A percentile compares a stretch with the other conserved stretches of the same genome.
Conservation (phyloP, 2,888 invertebrate genomes). For the Augochlorella aurata region DNA sequence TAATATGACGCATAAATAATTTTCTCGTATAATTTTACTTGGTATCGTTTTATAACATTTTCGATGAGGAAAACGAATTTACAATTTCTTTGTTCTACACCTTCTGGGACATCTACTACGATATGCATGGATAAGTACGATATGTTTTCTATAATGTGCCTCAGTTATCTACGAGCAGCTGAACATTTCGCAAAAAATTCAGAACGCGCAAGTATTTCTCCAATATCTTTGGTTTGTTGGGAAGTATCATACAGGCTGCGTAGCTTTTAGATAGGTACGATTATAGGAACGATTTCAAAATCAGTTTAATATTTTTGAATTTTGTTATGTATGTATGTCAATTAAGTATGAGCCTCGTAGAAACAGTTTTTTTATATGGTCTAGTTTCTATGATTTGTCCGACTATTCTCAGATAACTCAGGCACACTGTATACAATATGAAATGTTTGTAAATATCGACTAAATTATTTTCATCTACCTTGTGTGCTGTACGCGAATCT, state of each 20-base stretch:
- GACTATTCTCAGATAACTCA: conserved; percentile 7
- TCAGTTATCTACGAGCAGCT: conserved; percentile 5
- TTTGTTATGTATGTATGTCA: neutral
- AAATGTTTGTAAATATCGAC: conserved; percentile 42
- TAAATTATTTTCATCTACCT: conserved; percentile 44
- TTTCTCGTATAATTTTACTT: conserved; percentile 45
- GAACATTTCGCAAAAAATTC: neutral
- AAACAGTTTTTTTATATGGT: neutral
- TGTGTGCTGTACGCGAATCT: conserved; percentile 18
- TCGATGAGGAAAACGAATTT: conserved; percentile 51
- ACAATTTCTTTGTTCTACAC: conserved; percentile 44
- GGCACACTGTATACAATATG: conserved; percentile 41
- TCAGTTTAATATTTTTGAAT: neutral
- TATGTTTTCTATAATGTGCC: conserved; percentile 47
- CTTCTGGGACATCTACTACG: conserved; percentile 41
- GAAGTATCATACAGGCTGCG: neutral
- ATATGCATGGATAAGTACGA: conserved; percentile 60
- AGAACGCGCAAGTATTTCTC: neutral
- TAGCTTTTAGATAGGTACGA: neutral
- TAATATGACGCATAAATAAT: conserved; percentile 62
- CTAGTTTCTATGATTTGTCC: neutral
- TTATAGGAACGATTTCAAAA: neutral
- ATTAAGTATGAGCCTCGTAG: neutral
- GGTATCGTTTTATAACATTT: conserved; percentile 48
- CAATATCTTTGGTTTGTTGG: neutral